These are phyloP conservation scores for Drosophila rubida DNA, from an alignment of 2,888 invertebrate species.

Conservation along the genomic window DNA sequence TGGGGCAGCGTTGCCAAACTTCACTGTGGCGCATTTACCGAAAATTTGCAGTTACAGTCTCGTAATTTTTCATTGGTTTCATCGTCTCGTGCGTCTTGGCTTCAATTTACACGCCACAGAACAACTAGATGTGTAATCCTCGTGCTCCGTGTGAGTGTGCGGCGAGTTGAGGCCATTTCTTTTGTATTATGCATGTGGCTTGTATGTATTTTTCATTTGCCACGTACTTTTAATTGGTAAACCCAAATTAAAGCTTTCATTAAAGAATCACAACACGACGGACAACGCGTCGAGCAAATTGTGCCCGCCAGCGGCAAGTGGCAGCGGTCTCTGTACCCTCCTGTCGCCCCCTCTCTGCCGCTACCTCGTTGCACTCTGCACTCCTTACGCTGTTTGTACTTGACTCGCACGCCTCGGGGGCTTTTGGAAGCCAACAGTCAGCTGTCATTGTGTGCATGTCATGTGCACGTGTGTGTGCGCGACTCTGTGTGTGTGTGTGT, in stretches of 20 bases:
- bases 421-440: constrained; percentile 80
- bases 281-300: constrained; percentile 42
- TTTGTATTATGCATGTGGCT: constrained; percentile 53
- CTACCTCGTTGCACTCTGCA: neutral
- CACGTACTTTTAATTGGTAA: constrained; percentile 80
- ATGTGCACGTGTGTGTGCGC: constrained; percentile 64
- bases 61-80: constrained; percentile 44
- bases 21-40: constrained; percentile 29
- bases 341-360: neutral
- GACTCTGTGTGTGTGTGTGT: constrained; percentile 8
- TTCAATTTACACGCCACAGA: constrained; percentile 43
- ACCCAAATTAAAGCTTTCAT: constrained; percentile 81
- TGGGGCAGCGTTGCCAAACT: constrained; percentile 46
- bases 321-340: neutral
- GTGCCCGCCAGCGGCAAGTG: constrained; percentile 44
- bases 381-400: constrained; percentile 53
- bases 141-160: constrained; percentile 2
- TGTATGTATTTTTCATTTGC: constrained; percentile 78
- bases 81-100: constrained; percentile 40
- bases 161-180: constrained; percentile 33
- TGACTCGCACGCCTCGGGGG: constrained; percentile 76
- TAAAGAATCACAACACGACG: constrained; percentile 77
- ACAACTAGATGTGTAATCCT: constrained; percentile 12
- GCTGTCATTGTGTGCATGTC: constrained; percentile 81
- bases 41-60: constrained; percentile 39